Conservation (phyloP, 53 echinoderm and acorn worm species). For the Antedon mediterranea region DNA sequence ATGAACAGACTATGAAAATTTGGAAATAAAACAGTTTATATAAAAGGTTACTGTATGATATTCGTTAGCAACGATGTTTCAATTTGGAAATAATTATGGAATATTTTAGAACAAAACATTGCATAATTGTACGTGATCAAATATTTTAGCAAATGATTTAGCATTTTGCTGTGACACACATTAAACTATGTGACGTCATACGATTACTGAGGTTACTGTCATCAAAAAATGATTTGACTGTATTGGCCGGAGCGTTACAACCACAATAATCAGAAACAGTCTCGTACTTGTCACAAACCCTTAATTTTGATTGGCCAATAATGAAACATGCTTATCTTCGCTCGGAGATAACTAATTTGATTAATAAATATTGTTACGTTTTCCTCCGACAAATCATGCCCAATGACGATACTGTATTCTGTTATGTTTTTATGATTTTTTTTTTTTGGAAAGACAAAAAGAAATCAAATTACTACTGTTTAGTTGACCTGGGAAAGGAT, state of each 20-base stretch:
- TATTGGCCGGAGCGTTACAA: neutral
- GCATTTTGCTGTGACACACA: neutral
- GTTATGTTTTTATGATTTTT: neutral
- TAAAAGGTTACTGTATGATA: too few relatives aligned
- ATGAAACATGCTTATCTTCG: neutral
- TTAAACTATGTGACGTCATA: neutral
- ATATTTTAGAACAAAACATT: neutral
- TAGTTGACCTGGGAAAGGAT: neutral
- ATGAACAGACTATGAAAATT: too few relatives aligned
- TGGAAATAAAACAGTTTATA: too few relatives aligned
- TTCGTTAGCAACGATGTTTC: too few relatives aligned
- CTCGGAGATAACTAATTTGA: neutral
- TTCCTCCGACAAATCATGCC: neutral
- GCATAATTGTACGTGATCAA: neutral
- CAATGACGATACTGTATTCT: neutral
- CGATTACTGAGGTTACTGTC: neutral
- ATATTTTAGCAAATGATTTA: neutral
- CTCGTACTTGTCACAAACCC: neutral
- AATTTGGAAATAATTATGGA: too few relatives aligned
- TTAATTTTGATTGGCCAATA: neutral
- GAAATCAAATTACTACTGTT: neutral
- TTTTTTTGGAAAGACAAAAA: neutral
- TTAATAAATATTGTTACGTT: neutral
- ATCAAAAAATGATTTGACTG: neutral
- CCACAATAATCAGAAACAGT: neutral